A percentile compares a stretch with the other conserved stretches of the same genome.
These are phyloP conservation scores for Anastrepha ludens DNA, from an alignment of 1,140 invertebrate species.

Conservation along the genomic window DNA sequence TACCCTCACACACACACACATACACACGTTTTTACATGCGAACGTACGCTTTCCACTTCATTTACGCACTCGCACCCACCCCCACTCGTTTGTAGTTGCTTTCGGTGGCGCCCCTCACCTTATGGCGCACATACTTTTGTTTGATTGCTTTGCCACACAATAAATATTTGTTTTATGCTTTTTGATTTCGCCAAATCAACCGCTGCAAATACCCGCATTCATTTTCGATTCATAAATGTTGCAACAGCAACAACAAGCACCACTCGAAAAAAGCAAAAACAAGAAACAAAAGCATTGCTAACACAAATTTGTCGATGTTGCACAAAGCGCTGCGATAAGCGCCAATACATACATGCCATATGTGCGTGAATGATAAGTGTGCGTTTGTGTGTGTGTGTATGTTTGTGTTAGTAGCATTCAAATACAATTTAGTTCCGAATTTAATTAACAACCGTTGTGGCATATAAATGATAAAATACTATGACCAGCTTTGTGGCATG, in stretches of 20 bases:
- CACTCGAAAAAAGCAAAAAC: not conserved
- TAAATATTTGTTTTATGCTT: conserved; percentile 51
- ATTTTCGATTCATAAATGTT: conserved; percentile 49
- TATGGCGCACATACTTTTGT: not conserved
- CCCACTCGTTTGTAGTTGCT: not conserved
- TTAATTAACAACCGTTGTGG: conserved; percentile 52
- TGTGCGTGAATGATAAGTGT: not conserved
- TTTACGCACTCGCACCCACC: too few relatives aligned
- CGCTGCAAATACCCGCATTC: conserved; percentile 47
- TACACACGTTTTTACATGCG: too few relatives aligned
- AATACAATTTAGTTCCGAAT: conserved; percentile 48
- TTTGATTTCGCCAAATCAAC: conserved; percentile 49
- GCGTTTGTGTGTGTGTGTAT: not conserved
- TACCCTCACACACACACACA: not conserved
- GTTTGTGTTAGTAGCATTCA: not conserved
- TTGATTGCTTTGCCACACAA: conserved; percentile 42
- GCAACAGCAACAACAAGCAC: not conserved
- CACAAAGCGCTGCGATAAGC: conserved; percentile 41
- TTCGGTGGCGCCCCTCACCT: not conserved
- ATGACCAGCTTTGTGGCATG: conserved; percentile 46
- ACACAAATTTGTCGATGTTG: conserved; percentile 41
- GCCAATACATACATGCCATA: not conserved
- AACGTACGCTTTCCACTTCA: too few relatives aligned
- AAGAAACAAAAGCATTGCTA: not conserved
- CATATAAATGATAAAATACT: conserved; percentile 47